phyloP scores from a whole-genome alignment of 2,797 vertebrate genomes.

The Neosilurus hyrtlii region DNA sequence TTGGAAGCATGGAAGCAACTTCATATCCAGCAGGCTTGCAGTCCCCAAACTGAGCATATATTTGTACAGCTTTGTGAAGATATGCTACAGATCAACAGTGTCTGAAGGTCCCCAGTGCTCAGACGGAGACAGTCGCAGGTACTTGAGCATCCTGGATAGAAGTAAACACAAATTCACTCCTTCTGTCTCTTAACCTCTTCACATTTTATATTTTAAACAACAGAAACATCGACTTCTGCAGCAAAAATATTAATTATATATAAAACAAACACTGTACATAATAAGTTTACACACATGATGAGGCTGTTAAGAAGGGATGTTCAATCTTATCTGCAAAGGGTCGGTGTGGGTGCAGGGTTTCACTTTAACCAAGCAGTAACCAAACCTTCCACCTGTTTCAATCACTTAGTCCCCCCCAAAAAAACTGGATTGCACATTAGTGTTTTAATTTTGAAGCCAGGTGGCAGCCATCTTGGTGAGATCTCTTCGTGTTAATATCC shows the following conservation, averaged over 20 bases:
- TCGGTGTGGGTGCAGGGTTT: too few species aligned
- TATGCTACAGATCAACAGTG: constrained; percentile 38
- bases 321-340: too few species aligned
- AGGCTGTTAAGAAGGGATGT: too few species aligned
- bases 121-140: constrained; percentile 38
- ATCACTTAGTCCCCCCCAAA: too few species aligned
- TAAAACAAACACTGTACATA: background rate
- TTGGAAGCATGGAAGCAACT: constrained; percentile 46
- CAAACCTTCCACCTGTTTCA: too few species aligned
- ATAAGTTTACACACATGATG: background rate
- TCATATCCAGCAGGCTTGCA: constrained; percentile 37
- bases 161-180: background rate
- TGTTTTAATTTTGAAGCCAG: too few species aligned
- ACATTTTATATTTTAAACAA: background rate
- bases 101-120: constrained; percentile 26
- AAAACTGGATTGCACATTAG: too few species aligned
- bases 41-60: constrained; percentile 31
- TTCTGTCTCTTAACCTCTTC: background rate
- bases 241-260: background rate
- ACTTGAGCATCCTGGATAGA: background rate
- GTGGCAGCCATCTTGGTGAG: too few species aligned
- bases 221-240: background rate
- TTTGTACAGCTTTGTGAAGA: constrained; percentile 51
- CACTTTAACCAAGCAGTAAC: too few species aligned
- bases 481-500: too few species aligned